phyloP scores from a whole-genome alignment of 2,113 vertebrate species.

The Australoheros scitulus region DNA sequence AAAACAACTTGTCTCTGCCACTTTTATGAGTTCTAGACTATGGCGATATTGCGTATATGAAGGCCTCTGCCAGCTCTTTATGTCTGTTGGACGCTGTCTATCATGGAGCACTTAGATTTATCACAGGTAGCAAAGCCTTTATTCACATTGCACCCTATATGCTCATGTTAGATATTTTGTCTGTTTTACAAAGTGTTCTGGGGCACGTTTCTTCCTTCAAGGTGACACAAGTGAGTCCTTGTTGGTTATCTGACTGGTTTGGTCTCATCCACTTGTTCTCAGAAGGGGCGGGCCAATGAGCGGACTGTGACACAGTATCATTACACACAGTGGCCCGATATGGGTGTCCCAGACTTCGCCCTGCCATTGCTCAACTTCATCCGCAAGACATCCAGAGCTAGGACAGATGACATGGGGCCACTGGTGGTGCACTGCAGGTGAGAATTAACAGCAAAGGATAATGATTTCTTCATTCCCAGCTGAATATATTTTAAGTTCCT shows the following conservation, averaged over 20 bases:
- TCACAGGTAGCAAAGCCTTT: no score
- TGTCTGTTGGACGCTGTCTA: no score
- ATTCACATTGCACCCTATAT: no score
- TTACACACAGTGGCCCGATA: slow-evolving; percentile 98
- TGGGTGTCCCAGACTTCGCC: slow-evolving; percentile 91
- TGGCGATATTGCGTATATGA: no score
- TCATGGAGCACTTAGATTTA: no score
- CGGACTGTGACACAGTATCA: slow-evolving; percentile 90
- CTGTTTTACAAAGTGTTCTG: no score
- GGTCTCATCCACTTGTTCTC: slow-evolving; percentile 67
- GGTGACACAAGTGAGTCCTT: background rate
- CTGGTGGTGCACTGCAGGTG: slow-evolving; percentile 96
- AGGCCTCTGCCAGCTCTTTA: no score
- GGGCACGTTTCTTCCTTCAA: no score
- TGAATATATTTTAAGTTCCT: background rate
- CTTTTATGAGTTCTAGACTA: no score
- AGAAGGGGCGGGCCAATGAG: slow-evolving; percentile 85
- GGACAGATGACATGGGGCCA: slow-evolving; percentile 83
- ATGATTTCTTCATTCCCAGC: background rate
- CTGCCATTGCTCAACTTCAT: slow-evolving; percentile 92
- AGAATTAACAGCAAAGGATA: background rate
- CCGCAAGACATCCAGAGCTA: slow-evolving; percentile 86
- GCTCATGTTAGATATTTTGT: no score
- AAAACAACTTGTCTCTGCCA: no score
- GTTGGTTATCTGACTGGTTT: background rate